These are phyloP conservation scores for Psilopsiagon aurifrons DNA, from an alignment of 2,113 vertebrate species.

Conservation along the genomic window DNA sequence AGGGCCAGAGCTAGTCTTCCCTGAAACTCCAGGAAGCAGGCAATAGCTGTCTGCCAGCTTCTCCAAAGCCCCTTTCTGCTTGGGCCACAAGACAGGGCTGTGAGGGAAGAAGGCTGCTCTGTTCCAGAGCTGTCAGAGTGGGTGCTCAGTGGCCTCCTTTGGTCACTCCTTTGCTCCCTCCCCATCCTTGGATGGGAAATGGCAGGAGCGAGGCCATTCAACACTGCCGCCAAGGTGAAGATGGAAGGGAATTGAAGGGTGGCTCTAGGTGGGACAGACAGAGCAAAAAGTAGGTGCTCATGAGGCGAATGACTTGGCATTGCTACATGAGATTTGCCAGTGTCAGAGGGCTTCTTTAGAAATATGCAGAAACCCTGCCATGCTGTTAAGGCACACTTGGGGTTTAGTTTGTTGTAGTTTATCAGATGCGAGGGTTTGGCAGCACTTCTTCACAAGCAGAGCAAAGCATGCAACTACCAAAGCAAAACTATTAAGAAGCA, in stretches of 20 bases:
- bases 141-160: background rate
- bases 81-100: background rate
- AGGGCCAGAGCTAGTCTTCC: background rate
- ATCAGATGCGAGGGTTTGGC: background rate
- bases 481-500: background rate
- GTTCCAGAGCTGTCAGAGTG: accelerated
- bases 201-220: background rate
- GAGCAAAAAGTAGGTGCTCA: background rate
- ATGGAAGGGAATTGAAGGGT: background rate
- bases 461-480: background rate
- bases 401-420: background rate
- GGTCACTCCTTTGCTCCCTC: background rate
- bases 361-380: background rate
- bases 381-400: background rate
- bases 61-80: background rate
- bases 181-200: background rate
- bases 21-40: background rate
- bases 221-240: accelerated
- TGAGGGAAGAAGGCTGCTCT: background rate
- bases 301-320: accelerated
- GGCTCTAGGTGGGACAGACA: background rate
- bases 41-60: background rate
- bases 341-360: background rate
- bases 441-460: background rate
- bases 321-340: background rate